These are phyloP conservation scores for Leptinotarsa peninsularis DNA, from an alignment of 2,888 invertebrate species.

Conservation along the genomic window DNA sequence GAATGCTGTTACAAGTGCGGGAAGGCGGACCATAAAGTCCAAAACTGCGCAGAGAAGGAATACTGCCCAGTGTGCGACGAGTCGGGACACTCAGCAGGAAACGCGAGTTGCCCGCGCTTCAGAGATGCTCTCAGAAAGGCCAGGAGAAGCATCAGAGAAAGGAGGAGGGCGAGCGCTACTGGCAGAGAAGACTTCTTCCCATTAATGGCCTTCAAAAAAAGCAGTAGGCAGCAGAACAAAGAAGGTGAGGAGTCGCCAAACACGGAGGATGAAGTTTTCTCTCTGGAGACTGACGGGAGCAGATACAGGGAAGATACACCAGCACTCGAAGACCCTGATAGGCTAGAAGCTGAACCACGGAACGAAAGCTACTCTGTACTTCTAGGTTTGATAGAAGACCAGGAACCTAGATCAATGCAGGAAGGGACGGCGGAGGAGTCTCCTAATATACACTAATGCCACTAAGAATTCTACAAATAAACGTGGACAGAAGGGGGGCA, in stretches of 20 bases:
- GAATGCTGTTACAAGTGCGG: slow-evolving; percentile 10
- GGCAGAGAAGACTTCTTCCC: neutral
- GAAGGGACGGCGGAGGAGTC: neutral
- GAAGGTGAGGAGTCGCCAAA: too few relatives aligned
- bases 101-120: slow-evolving; percentile 15
- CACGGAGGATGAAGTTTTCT: neutral
- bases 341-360: neutral
- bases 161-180: neutral
- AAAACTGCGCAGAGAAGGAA: neutral
- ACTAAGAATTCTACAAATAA: slow-evolving; percentile 20
- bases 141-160: neutral
- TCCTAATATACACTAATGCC: neutral
- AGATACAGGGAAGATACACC: neutral
- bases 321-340: neutral
- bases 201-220: too few relatives aligned
- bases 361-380: neutral
- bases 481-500: slow-evolving; percentile 9
- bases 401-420: neutral
- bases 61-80: slow-evolving; percentile 17
- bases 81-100: slow-evolving; percentile 17
- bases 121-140: neutral
- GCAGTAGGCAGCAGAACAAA: too few relatives aligned
- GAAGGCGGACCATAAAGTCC: neutral
- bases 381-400: neutral
- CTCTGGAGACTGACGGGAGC: neutral